Percentiles rank a stretch among this genome's conserved stretches.
Evolutionary conservation across 2,888 invertebrate genomes (phyloP).

Genomic region (Andrena fulva): DNA sequence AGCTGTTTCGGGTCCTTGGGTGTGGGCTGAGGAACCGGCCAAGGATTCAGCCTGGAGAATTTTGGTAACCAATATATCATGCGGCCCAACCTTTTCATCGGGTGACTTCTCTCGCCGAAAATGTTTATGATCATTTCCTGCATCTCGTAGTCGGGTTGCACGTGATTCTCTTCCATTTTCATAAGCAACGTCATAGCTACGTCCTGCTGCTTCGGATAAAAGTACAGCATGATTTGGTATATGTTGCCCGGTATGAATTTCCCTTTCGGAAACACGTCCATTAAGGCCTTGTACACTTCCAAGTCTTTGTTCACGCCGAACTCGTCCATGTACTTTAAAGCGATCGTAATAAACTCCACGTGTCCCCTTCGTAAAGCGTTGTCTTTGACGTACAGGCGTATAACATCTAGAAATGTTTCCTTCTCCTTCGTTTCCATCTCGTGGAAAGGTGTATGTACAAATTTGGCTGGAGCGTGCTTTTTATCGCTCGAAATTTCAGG

Average conservation of each 20-base stretch:
- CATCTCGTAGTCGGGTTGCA: conserved; percentile 96
- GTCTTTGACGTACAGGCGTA: conserved; percentile 90
- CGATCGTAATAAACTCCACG: conserved; percentile 97
- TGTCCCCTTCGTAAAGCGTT: conserved; percentile 92
- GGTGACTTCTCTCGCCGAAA: conserved; percentile 92
- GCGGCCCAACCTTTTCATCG: conserved; percentile 91
- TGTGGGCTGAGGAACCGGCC: conserved; percentile 91
- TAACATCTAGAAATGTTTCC: conserved; percentile 89
- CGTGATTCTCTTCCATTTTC: conserved; percentile 97
- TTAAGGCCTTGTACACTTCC: conserved; percentile 93
- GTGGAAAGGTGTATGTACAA: conserved; percentile 80
- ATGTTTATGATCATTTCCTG: conserved; percentile 92
- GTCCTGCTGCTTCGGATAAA: conserved; percentile 98
- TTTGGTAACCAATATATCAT: conserved; percentile 98
- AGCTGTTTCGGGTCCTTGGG: conserved; percentile 92
- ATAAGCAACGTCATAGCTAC: conserved; percentile 95
- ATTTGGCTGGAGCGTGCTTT: rapidly evolving
- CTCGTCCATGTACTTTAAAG: conserved; percentile 94
- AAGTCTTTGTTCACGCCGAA: conserved; percentile 95
- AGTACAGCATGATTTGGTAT: conserved; percentile 95
- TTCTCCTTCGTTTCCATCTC: conserved; percentile 87
- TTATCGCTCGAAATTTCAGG: background rate
- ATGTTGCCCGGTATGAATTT: conserved; percentile 93
- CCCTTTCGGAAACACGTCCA: conserved; percentile 95
- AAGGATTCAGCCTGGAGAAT: conserved; percentile 95